These are phyloP conservation scores for Datnioides undecimradiatus DNA, from an alignment of 2,113 vertebrate species.

Conservation along the genomic window DNA sequence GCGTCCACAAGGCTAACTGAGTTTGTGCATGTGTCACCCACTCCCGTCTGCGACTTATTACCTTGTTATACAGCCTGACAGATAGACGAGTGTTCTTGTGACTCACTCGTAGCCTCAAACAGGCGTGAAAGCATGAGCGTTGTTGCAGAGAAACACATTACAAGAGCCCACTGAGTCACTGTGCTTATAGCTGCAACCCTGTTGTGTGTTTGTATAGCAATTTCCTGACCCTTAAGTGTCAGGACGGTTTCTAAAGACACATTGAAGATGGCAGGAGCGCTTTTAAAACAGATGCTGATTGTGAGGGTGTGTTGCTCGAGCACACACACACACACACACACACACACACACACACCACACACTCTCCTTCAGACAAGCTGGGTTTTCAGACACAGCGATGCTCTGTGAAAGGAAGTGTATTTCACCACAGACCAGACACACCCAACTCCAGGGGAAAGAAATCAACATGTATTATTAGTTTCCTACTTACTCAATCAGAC, in stretches of 20 bases:
- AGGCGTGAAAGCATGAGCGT: neutral
- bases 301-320: neutral
- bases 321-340: no score
- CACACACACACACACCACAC: no score
- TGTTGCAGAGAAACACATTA: conserved; percentile 5
- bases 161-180: conserved; percentile 38
- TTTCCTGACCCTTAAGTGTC: conserved; percentile 22
- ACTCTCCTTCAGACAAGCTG: conserved; percentile 6
- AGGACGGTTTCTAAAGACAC: conserved; percentile 18
- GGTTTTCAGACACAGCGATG: conserved; percentile 27
- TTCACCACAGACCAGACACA: conserved; percentile 49
- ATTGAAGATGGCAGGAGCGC: conserved; percentile 5
- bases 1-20: conserved; percentile 40
- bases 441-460: conserved; percentile 44
- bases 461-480: conserved; percentile 5
- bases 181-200: conserved; percentile 3
- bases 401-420: conserved; percentile 29
- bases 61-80: conserved; percentile 43
- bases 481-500: neutral
- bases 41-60: conserved; percentile 51
- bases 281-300: conserved; percentile 7
- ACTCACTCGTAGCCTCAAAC: conserved; percentile 53
- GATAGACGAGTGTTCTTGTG: conserved; percentile 55
- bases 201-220: conserved; percentile 32
- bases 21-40: conserved; percentile 64